Evolutionary conservation across 2,797 vertebrate species (phyloP).

Genomic region (Allochrocebus solatus): DNA sequence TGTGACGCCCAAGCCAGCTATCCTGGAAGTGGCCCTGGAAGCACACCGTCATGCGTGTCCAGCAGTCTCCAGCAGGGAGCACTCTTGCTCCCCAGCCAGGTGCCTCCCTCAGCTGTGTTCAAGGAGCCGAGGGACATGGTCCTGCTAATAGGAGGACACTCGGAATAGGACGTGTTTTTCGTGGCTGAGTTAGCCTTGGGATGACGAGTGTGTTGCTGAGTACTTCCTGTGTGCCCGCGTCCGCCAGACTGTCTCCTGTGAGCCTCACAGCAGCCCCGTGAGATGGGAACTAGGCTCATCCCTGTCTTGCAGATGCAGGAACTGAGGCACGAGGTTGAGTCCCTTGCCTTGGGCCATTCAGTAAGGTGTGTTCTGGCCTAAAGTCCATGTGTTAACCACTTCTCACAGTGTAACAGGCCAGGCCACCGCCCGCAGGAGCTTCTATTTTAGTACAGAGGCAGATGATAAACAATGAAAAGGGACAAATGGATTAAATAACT

Average conservation of each 20-base stretch:
- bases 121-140: neutral
- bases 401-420: neutral
- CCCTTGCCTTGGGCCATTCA: neutral
- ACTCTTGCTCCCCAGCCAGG: neutral
- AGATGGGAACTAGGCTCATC: neutral
- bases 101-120: neutral
- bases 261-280: neutral
- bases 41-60: neutral
- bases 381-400: neutral
- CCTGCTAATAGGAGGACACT: neutral
- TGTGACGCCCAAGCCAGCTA: neutral
- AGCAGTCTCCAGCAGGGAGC: neutral
- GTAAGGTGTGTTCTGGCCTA: neutral
- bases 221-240: neutral
- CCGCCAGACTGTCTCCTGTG: neutral
- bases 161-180: neutral
- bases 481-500: neutral
- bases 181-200: neutral
- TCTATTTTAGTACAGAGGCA: neutral
- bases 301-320: neutral
- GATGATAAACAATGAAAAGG: neutral
- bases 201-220: neutral
- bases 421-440: neutral
- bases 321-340: neutral
- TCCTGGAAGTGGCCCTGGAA: neutral